Conservation (phyloP, 2,113 vertebrate species). For the Crotalus viridis region DNA sequence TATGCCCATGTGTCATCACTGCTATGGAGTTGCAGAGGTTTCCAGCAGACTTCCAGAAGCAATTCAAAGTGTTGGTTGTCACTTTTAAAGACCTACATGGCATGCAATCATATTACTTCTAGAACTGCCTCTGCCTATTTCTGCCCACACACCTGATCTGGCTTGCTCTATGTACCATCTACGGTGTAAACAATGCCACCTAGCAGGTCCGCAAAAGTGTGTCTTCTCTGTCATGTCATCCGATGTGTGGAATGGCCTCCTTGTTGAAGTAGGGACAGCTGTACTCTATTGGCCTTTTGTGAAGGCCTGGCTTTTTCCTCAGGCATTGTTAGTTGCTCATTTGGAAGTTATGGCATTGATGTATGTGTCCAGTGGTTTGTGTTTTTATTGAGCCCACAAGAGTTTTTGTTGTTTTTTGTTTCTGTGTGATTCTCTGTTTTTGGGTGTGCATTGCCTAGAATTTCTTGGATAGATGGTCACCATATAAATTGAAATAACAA, state of each 20-base stretch:
- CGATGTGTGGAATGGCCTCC: background rate
- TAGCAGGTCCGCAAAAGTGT: background rate
- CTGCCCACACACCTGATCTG: background rate
- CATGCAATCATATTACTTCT: background rate
- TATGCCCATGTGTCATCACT: background rate
- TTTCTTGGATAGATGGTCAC: background rate
- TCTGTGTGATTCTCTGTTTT: background rate
- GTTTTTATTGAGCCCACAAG: background rate
- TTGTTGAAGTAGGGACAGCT: background rate
- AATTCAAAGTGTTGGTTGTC: background rate
- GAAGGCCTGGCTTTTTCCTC: background rate
- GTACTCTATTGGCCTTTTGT: background rate
- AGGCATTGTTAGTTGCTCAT: background rate
- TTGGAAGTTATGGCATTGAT: background rate
- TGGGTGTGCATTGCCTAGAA: background rate
- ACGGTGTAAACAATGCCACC: background rate
- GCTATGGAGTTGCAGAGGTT: background rate
- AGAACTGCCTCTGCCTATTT: background rate
- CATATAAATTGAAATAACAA: background rate
- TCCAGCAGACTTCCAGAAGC: background rate
- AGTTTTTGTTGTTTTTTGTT: background rate
- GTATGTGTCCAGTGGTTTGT: background rate
- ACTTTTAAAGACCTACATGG: background rate
- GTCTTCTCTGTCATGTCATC: background rate
- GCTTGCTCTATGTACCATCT: background rate